Percentiles rank a stretch among this genome's conserved stretches.
These are phyloP conservation scores for Crematogaster levior DNA, from an alignment of 2,888 invertebrate genomes.

Conservation along the genomic window DNA sequence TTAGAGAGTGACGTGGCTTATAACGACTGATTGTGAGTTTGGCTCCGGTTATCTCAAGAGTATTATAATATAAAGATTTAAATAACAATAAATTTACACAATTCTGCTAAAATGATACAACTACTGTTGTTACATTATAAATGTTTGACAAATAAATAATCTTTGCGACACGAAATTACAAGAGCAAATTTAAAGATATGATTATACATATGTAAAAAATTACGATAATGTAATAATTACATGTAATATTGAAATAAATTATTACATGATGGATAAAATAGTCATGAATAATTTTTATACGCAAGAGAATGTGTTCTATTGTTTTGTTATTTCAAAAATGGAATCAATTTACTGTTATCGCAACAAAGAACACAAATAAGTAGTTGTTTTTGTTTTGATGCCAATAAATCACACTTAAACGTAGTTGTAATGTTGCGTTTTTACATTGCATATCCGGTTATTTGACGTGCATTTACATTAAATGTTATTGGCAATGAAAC, in stretches of 20 bases:
- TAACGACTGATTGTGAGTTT: not conserved
- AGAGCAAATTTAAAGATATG: not conserved
- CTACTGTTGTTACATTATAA: not conserved
- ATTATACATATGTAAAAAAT: not conserved
- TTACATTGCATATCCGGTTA: not conserved
- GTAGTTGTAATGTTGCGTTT: not conserved
- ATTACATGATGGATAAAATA: not conserved
- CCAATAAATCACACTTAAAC: not conserved
- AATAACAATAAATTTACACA: not conserved
- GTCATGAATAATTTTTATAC: not conserved
- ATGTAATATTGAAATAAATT: not conserved
- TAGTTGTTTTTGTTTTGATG: not conserved
- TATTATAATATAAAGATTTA: not conserved
- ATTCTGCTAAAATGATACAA: not conserved
- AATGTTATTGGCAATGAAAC: not conserved
- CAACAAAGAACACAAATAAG: not conserved
- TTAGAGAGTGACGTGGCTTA: not conserved
- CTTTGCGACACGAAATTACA: not conserved
- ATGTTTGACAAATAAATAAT: not conserved
- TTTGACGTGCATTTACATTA: conserved; percentile 3
- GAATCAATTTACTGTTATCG: not conserved
- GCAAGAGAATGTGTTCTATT: not conserved
- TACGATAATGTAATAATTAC: not conserved
- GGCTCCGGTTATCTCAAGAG: not conserved
- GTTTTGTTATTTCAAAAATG: not conserved